Base-by-base conservation (phyloP, 2,888 invertebrate genomes). In the Abrostola triplasia region DNA sequence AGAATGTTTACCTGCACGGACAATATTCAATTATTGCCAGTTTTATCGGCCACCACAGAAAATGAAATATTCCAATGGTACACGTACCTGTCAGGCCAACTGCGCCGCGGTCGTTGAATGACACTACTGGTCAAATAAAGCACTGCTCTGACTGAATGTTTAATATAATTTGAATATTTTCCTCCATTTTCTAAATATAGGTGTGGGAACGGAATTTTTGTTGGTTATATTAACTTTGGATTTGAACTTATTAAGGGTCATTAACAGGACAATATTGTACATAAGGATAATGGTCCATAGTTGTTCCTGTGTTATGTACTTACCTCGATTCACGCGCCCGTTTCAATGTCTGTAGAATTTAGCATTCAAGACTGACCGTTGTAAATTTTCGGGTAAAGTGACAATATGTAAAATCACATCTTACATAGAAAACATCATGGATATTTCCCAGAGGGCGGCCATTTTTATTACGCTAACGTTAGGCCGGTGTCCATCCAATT, bases 381-480 rank as follows among this genome's bases (percentile, higher is more conserved):
- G 44, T 44, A 59, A 52, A 68, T 68, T 52, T 56, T 53, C 6
- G 9, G 6, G 52, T 40, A 48, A 68, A 51, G 47, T 64, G 37
- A 59, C 40, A 52, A 64, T 55, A 48, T 62, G 54, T 64, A 58
- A 64, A 72, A 85, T 83, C 79, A 79, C 76, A 75, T 76, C 72
- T 78, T 72, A 71, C 59, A 77, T 68, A 80, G 70, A 73, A 72
- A 84, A 83, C 80, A 85, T 84, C 71, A 84, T 84, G 74, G 80
- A 77, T 84, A 89, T 90, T 90, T 90, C 89, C 87, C 87, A 73
- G 69, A 76, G 85, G 89, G 65, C 75, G 76, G 80, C 73, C 82
- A 86, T 83, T 88, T 89, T 88, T 90, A 89, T 89, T 83, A 81
- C 69, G 71, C 66, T 66, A 74, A 75, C 76, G 72, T 42, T 64